A percentile compares a stretch with the other conserved stretches of the same genome.
These are phyloP conservation scores for Scelioninae gen. 1 DNA, from an alignment of 2,888 invertebrate species.

Conservation along the genomic window DNA sequence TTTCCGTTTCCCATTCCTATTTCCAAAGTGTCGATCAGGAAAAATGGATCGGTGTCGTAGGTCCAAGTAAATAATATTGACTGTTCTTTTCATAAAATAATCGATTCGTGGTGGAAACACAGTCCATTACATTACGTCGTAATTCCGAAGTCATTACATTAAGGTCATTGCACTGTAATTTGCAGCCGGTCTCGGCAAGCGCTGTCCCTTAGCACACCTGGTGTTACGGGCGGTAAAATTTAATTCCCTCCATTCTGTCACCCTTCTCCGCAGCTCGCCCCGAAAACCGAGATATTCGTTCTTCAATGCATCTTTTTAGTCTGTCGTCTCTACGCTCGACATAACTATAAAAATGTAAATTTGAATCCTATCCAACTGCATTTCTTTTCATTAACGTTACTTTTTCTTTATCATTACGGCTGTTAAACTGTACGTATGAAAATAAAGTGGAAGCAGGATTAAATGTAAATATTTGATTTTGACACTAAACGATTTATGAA, in stretches of 20 bases:
- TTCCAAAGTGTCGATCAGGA: neutral
- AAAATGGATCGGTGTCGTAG: constrained; percentile 2
- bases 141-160: constrained; percentile 63
- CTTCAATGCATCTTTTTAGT: constrained; percentile 62
- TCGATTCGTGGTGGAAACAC: constrained; percentile 55
- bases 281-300: constrained; percentile 69
- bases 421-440: constrained; percentile 51
- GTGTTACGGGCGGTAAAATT: constrained; percentile 71
- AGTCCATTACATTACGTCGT: constrained; percentile 64
- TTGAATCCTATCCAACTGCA: constrained; percentile 52
- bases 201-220: constrained; percentile 77
- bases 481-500: constrained; percentile 29
- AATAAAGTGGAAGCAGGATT: constrained; percentile 42
- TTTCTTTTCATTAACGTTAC: constrained; percentile 63
- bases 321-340: constrained; percentile 51
- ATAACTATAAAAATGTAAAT: constrained; percentile 66
- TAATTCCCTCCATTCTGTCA: constrained; percentile 64
- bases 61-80: constrained; percentile 25
- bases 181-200: constrained; percentile 68
- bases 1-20: no score
- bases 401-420: constrained; percentile 49
- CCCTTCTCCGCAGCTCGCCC: constrained; percentile 60
- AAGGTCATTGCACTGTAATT: constrained; percentile 74
- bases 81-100: constrained; percentile 56
- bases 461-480: constrained; percentile 62